A percentile compares a stretch with the other conserved stretches of the same genome.
Conservation (phyloP, 2,888 invertebrate species). For the Limenitis arthemis region DNA sequence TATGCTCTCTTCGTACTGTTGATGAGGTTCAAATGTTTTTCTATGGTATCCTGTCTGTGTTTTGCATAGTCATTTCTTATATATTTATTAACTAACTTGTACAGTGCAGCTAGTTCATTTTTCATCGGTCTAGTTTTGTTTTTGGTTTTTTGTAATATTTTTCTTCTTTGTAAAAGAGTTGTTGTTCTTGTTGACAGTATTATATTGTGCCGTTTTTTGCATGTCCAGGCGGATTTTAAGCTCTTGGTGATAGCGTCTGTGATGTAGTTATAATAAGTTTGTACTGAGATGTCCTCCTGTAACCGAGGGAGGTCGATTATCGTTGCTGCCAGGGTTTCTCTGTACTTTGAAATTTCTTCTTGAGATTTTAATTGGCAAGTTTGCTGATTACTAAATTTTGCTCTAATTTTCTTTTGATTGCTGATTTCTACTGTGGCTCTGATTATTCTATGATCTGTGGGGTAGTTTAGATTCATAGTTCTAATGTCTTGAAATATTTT, state of each 20-base stretch:
- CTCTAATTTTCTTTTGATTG: conserved; percentile 9
- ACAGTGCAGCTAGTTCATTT: neutral
- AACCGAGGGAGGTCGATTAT: neutral
- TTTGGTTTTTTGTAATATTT: neutral
- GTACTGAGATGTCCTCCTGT: neutral
- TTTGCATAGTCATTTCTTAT: conserved; percentile 14
- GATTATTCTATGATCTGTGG: conserved; percentile 11
- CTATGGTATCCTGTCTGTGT: conserved; percentile 3
- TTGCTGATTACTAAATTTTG: conserved; percentile 5
- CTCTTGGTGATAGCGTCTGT: neutral
- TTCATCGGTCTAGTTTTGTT: neutral
- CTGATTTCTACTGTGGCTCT: conserved; percentile 7
- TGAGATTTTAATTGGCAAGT: conserved; percentile 6
- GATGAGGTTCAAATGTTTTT: conserved; percentile 6
- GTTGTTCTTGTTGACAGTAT: neutral
- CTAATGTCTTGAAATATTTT: conserved; percentile 5
- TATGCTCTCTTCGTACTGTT: conserved; percentile 12
- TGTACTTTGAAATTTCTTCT: conserved; percentile 11
- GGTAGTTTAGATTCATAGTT: conserved; percentile 9
- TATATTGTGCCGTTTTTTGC: neutral
- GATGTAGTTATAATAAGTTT: neutral
- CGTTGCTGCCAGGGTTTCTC: neutral
- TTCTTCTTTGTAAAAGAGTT: neutral
- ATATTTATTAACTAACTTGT: too few relatives aligned
- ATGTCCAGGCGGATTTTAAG: neutral